Conservation (phyloP, 2,888 invertebrate species). For the Oasisia sp. region DNA sequence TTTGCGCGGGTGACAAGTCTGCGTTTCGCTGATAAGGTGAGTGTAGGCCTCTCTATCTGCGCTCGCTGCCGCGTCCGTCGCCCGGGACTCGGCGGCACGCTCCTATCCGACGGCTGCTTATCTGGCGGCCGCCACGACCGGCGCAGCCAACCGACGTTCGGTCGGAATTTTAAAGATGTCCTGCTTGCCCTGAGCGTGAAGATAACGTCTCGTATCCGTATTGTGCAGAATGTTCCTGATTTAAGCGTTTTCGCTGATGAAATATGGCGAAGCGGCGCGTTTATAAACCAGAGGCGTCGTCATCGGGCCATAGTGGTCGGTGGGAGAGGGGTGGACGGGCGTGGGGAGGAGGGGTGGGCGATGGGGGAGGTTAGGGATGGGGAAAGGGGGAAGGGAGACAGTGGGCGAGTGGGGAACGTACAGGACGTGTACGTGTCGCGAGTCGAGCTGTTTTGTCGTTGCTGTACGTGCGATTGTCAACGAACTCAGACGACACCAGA, state of each 20-base stretch:
- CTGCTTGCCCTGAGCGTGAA: constrained; percentile 10
- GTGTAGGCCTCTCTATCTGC: constrained; percentile 2
- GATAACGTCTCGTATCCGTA: neutral
- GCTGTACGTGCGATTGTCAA: neutral
- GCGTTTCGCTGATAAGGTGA: constrained; percentile 17
- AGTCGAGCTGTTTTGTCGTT: neutral
- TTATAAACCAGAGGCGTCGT: neutral
- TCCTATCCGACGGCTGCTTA: neutral
- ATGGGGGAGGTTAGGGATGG: neutral
- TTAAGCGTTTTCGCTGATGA: constrained; percentile 13
- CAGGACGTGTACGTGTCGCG: neutral
- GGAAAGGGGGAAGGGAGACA: neutral
- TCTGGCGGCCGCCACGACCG: neutral
- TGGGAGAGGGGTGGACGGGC: neutral
- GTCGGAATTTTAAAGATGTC: constrained; percentile 13
- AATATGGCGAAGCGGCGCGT: neutral
- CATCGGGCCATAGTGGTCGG: neutral
- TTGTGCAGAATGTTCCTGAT: constrained; percentile 17
- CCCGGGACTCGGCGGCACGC: neutral
- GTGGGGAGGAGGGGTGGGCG: neutral
- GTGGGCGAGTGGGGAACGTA: neutral
- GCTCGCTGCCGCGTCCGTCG: neutral
- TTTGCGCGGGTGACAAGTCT: neutral
- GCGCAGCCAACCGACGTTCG: constrained; percentile 13
- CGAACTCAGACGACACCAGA: neutral